Evolutionary conservation across 2,888 invertebrate species (phyloP), one percentile per base, ranked within the genome.

Genomic region (Amblyjoppa fuscipennis): DNA sequence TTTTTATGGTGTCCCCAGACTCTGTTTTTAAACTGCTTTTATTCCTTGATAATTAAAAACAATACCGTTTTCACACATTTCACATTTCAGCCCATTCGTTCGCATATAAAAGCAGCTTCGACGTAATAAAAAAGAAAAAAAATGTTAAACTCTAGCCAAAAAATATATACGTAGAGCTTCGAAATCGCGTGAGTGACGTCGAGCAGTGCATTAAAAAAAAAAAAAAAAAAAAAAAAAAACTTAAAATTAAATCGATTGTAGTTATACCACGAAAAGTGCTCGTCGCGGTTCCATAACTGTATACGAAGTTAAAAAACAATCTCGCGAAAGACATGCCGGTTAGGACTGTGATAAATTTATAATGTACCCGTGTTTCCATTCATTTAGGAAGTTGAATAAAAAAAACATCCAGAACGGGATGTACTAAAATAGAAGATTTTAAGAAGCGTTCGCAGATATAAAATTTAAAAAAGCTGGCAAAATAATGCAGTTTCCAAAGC

Each of bases 271-370:
- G 25, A 77, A 77, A 83, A 71, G 66, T 71, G 73, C 73, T 70
- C 68, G 68, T 79, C 76, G 78, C 78, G 76, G 76, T 83, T 76
- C 56, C 13, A n/a, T 61, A 79, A 66, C 81, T 25, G 86, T 86
- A 86, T 86, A 86, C 84, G 86, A 86, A 56, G 34, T 20, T 25
- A 31, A 56, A 66, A 56, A 41, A 71, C 3, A 56, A n/a, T 38
- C 68, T 83, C 79, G 85, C 85, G 83, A 80, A 76, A 80, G 68
- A 81, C 86, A 86, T 87, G 84, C 81, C 84, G 85, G 84, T 87
- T 88, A 88, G 87, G 86, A 89, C 89, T 89, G 89, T 89, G 89
- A 89, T 89, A 89, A 88, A 88, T 89, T 88, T 85, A 81, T 84
- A 87, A 85, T 84, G 73, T 86, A 81, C 66, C 66, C 78, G 79